phyloP scores from a whole-genome alignment of 1,140 invertebrate genomes.

The Pseudobourletiella spinata region DNA sequence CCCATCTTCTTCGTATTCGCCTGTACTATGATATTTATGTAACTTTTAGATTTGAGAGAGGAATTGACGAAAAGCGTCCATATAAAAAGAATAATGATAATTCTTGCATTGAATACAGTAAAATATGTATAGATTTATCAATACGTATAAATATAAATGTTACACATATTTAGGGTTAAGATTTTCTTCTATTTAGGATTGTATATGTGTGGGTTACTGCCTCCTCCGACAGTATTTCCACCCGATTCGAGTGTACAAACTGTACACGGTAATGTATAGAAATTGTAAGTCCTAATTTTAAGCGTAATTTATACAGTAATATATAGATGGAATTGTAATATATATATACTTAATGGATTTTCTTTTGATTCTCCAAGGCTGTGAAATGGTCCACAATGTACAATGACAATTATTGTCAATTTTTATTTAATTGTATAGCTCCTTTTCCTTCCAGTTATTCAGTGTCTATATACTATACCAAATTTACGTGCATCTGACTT shows the following conservation, averaged over 20 bases:
- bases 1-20: conserved; percentile 4
- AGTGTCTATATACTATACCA: background rate
- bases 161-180: too few species aligned
- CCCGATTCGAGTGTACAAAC: too few species aligned
- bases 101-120: too few species aligned
- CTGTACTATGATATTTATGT: conserved; percentile 2
- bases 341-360: background rate
- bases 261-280: background rate
- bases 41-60: too few species aligned
- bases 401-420: background rate
- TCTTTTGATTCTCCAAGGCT: background rate
- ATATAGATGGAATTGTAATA: background rate
- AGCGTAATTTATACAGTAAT: background rate
- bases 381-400: conserved; percentile 7
- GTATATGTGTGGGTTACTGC: too few species aligned
- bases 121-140: too few species aligned
- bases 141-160: too few species aligned
- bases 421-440: background rate
- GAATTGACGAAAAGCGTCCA: too few species aligned
- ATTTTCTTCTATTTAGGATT: too few species aligned
- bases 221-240: too few species aligned
- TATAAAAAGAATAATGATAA: too few species aligned
- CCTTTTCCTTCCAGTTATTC: background rate
- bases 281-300: background rate
- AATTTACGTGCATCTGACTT: background rate